Conservation (phyloP, 92 coral and sea anemone genomes). For the Heliopora coerulea region DNA sequence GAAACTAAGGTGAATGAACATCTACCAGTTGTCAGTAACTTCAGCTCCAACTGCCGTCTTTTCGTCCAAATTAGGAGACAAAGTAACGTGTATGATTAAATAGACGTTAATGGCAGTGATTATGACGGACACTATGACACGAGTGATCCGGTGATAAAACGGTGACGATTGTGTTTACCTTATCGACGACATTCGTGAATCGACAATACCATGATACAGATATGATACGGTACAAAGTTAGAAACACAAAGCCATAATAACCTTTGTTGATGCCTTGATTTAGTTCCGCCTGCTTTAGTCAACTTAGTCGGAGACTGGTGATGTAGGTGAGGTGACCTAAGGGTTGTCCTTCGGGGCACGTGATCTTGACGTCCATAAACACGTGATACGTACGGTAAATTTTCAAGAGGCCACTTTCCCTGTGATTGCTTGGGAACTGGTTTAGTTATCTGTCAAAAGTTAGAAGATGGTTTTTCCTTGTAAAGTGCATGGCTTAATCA, state of each 20-base stretch:
- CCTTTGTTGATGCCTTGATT: constrained; percentile 17
- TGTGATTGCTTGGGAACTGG: constrained; percentile 54
- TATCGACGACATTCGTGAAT: too few relatives aligned
- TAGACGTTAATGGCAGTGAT: not conserved
- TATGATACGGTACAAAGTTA: too few relatives aligned
- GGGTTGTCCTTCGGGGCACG: constrained; percentile 81
- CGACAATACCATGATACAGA: too few relatives aligned
- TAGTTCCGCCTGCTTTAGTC: constrained; percentile 70
- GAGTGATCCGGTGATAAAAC: too few relatives aligned
- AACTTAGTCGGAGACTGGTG: constrained; percentile 77
- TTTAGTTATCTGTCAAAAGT: constrained; percentile 43
- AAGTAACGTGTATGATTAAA: too few relatives aligned
- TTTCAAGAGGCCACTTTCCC: constrained; percentile 47
- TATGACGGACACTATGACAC: not conserved
- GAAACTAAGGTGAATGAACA: too few relatives aligned
- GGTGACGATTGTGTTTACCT: too few relatives aligned
- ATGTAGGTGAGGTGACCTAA: constrained; percentile 84
- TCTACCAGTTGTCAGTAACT: too few relatives aligned
- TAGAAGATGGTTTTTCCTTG: not conserved
- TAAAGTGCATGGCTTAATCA: not conserved
- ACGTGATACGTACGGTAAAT: constrained; percentile 71
- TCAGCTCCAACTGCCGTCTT: too few relatives aligned
- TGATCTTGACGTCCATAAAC: constrained; percentile 83
- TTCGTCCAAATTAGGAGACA: too few relatives aligned
- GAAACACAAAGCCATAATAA: not conserved